Base-by-base conservation (phyloP, 2,797 vertebrate genomes). In the Tokudaia muenninki region DNA sequence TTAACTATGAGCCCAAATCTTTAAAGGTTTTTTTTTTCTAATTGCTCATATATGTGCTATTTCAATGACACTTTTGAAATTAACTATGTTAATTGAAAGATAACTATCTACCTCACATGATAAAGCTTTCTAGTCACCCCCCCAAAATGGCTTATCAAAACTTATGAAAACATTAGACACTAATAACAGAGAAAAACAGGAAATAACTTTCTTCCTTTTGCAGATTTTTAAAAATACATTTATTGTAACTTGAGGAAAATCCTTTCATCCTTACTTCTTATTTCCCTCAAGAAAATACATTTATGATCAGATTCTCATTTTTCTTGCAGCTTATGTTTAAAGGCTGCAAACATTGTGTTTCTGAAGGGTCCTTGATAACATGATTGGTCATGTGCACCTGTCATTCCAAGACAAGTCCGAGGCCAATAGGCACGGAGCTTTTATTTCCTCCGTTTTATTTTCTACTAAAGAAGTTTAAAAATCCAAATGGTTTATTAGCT, bases 381-480 rank as follows among this genome's bases (percentile, higher is more conserved):
- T 0, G 0, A 50, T 72, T 77, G 78, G 50, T 96, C 65, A 74
- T 70, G 31, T 55, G 52, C 2, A 59, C 55, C 19, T 94, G 3
- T 92, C 84, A 77, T 9, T 79, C 74, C 65, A 77, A 47, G 34
- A 79, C 59, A 70, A 86, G 78, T 55, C 65, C 17, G 37, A 59
- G 5, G 26, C 61, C 57, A 16, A 29, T 21, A 90, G 55, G 67
- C 59, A 72, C 5, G n/a, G 44, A 31, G 1, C 24, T 93, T 95
- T 93, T 95, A 91, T 81, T 72, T 67, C 31, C 86, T 19, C n/a
- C 24, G 9, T 91, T 96, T 94, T 93, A 87, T 93, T 97, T 95
- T 90, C 65, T 78, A 37, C 77, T 79, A 11, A 34, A 67, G 55
- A 92, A 84, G 26, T 95, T 87, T 79, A 63, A 93, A 95, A 95